These are phyloP conservation scores for Ophioninae sp. DNA, from an alignment of 2,888 invertebrate species.

Conservation along the genomic window DNA sequence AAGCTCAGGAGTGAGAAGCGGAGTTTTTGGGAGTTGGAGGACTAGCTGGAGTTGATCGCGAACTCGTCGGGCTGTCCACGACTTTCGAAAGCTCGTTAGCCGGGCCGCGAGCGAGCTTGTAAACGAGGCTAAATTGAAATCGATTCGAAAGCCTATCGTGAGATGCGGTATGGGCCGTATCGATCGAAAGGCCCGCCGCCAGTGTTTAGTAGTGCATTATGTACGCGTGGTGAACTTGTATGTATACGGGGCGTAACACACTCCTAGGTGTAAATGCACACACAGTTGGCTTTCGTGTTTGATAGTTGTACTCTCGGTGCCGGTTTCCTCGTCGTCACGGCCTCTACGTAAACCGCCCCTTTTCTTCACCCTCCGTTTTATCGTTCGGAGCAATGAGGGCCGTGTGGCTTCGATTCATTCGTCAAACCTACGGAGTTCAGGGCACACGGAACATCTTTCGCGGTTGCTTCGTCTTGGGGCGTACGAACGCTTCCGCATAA, in stretches of 20 bases:
- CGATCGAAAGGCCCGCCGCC: constrained; percentile 51
- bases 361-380: constrained; percentile 34
- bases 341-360: background rate
- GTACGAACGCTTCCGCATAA: background rate
- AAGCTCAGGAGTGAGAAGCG: too few species aligned
- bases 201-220: constrained; percentile 45
- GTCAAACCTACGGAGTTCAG: background rate
- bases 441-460: background rate
- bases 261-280: background rate
- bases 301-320: constrained; percentile 32
- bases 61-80: constrained; percentile 79
- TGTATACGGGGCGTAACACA: background rate
- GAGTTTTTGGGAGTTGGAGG: constrained; percentile 40
- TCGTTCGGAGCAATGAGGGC: background rate
- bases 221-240: constrained; percentile 21
- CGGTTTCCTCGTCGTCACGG: constrained; percentile 44
- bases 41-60: constrained; percentile 66
- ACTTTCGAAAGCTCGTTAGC: constrained; percentile 81
- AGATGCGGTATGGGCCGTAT: constrained; percentile 56
- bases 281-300: constrained; percentile 2
- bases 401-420: constrained; percentile 20
- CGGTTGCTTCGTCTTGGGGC: background rate
- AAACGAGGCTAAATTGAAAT: constrained; percentile 80
- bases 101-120: constrained; percentile 74
- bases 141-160: constrained; percentile 71